phyloP scores from a whole-genome alignment of 2,888 invertebrate genomes.

The Andricus curvator region DNA sequence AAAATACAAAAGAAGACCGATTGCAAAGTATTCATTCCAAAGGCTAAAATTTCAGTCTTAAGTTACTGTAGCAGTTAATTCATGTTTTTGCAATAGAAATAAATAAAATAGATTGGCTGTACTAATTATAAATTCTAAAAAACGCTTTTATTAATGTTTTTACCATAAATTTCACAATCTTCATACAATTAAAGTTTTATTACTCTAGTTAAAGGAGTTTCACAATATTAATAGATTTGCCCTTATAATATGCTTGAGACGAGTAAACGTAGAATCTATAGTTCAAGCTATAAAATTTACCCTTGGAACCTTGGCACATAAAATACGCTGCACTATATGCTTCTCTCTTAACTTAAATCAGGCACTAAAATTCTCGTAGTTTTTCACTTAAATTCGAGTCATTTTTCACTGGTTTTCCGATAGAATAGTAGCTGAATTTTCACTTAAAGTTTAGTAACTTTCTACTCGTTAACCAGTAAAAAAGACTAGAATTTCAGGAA shows the following conservation, averaged over 20 bases:
- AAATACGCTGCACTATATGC: not conserved
- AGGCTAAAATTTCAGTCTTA: not conserved
- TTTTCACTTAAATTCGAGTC: too few species aligned
- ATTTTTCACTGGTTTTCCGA: too few species aligned
- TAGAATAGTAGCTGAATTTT: too few species aligned
- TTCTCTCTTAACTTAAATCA: too few species aligned
- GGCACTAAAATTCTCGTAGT: too few species aligned
- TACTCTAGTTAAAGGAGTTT: conserved; percentile 16
- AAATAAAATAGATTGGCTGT: not conserved
- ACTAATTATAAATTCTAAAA: not conserved
- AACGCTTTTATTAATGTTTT: not conserved
- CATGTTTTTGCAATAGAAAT: too few species aligned
- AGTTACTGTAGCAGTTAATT: too few species aligned
- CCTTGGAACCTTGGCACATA: conserved; percentile 15
- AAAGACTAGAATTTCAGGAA: too few species aligned
- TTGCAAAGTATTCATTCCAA: not conserved
- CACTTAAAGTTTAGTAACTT: too few species aligned
- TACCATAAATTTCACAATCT: not conserved
- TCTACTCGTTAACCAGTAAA: too few species aligned
- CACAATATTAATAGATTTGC: conserved; percentile 18
- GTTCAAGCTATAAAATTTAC: conserved; percentile 11
- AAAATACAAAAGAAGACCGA: not conserved
- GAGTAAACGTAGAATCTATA: conserved; percentile 21
- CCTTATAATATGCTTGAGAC: not conserved
- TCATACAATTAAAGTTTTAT: conserved; percentile 7